These are phyloP conservation scores for Furcula furcula DNA, from an alignment of 2,888 invertebrate genomes.

Conservation along the genomic window DNA sequence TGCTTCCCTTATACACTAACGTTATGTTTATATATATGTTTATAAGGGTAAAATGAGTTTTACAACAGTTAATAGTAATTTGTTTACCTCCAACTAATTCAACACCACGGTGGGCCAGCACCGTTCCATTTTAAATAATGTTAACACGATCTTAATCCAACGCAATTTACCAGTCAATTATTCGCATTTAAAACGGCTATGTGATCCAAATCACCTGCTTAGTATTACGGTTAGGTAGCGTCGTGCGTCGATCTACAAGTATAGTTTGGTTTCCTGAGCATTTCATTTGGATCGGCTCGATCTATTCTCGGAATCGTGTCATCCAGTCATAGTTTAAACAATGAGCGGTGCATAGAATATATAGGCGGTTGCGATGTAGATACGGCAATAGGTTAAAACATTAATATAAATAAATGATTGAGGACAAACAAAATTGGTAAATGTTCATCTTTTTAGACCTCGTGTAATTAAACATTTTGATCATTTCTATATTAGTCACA, in stretches of 20 bases:
- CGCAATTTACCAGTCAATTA: slow-evolving; percentile 34
- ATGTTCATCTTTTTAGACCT: no score
- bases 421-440: no score
- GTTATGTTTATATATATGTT: no score
- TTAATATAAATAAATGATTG: no score
- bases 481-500: no score
- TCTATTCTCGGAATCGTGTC: slow-evolving; percentile 73
- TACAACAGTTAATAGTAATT: no score
- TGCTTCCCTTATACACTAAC: no score
- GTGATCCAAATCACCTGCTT: slow-evolving; percentile 61
- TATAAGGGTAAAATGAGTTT: no score
- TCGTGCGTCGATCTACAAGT: slow-evolving; percentile 63
- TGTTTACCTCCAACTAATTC: no score
- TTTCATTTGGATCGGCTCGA: slow-evolving; percentile 74
- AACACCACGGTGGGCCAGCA: slow-evolving; percentile 5
- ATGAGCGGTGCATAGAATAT: slow-evolving; percentile 54
- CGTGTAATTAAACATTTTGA: no score
- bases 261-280: slow-evolving; percentile 62
- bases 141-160: slow-evolving; percentile 27
- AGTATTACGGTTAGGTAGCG: slow-evolving; percentile 50
- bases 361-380: slow-evolving; percentile 5
- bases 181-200: slow-evolving; percentile 32
- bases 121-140: slow-evolving; percentile 17
- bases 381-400: slow-evolving; percentile 4
- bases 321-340: slow-evolving; percentile 71